phyloP scores from a whole-genome alignment of 1,140 invertebrate species.

The Nylanderia fulva region DNA sequence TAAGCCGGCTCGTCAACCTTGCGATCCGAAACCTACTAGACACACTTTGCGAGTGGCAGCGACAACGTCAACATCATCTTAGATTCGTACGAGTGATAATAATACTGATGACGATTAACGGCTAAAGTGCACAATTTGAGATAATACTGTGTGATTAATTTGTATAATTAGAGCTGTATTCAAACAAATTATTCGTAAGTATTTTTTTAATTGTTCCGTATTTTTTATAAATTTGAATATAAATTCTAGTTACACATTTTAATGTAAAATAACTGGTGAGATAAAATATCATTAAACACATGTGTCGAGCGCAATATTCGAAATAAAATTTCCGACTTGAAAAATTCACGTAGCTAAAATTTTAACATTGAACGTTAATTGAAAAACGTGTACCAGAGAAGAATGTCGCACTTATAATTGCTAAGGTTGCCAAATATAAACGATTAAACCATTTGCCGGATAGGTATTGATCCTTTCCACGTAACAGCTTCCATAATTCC shows the following conservation, averaged over 20 bases:
- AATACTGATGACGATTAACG: background rate
- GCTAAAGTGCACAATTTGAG: background rate
- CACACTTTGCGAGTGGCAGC: background rate
- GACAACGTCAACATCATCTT: background rate
- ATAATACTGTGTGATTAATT: background rate
- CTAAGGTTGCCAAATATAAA: slow-evolving; percentile 20
- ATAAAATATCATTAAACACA: background rate
- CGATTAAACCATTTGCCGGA: background rate
- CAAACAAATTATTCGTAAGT: slow-evolving; percentile 32
- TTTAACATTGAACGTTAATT: slow-evolving; percentile 8
- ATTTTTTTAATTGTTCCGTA: background rate
- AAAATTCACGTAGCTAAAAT: background rate
- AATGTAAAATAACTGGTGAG: background rate
- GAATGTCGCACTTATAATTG: background rate
- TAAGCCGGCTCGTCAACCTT: slow-evolving; percentile 34
- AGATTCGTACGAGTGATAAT: background rate
- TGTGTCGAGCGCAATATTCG: background rate
- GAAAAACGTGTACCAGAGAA: background rate
- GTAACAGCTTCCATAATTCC: slow-evolving; percentile 32
- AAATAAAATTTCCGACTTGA: background rate
- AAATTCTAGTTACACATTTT: background rate
- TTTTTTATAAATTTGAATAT: background rate
- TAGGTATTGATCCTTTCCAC: slow-evolving; percentile 50
- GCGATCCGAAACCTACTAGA: slow-evolving; percentile 10
- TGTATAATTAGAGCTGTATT: background rate